Conservation (phyloP, 2,113 vertebrate genomes). For the Condylura cristata region DNA sequence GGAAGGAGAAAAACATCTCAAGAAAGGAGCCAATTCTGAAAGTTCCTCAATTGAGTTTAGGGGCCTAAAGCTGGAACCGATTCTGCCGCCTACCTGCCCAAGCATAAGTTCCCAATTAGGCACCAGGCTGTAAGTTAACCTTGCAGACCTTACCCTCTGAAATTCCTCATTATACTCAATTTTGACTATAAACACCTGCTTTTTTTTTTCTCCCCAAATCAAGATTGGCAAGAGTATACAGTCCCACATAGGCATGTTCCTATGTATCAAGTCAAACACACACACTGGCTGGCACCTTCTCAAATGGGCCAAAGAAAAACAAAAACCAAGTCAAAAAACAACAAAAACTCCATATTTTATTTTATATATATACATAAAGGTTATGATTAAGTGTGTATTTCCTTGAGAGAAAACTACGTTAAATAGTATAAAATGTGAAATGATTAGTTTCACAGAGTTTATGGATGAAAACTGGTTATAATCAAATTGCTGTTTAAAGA, state of each 20-base stretch:
- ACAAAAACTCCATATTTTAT: not conserved
- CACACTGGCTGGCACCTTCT: not conserved
- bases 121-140: no score
- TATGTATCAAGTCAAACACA: not conserved
- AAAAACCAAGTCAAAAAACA: not conserved
- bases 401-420: not conserved
- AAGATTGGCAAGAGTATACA: no score
- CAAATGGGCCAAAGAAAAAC: not conserved
- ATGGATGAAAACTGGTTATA: not conserved
- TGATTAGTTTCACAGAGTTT: not conserved
- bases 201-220: no score
- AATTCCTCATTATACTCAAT: no score
- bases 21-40: not conserved
- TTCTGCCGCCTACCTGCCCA: no score
- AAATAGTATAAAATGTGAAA: not conserved
- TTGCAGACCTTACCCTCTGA: no score
- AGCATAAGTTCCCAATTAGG: no score
- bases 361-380: not conserved
- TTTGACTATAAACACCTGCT: no score
- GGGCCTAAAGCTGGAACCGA: no score
- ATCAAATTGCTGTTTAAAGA: not conserved
- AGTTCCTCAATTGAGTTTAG: not conserved
- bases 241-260: no score
- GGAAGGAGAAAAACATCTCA: not conserved
- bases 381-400: not conserved